Base-by-base conservation (phyloP, 2,888 invertebrate species). In the Conops quadrifasciatus region DNA sequence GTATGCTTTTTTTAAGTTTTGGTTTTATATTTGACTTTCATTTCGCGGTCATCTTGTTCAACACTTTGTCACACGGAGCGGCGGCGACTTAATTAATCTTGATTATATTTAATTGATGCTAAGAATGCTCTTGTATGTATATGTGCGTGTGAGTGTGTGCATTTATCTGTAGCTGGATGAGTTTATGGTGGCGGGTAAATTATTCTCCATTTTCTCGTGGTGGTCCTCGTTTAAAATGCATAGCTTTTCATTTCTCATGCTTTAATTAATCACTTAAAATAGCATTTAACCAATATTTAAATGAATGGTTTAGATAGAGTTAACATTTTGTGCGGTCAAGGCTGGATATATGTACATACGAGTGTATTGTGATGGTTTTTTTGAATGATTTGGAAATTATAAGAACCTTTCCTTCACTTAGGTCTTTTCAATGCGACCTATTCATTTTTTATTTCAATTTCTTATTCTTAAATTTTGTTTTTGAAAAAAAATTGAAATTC, bases 31-130 rank as follows among this genome's bases (percentile, higher is more conserved):
- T 28, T 28, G n/a, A 26, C 15, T 59, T 24, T 63, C 43, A 36
- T 53, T 67, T 24, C 36, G 47, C 45, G 47, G 13, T 64, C 26
- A 26, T 59, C 49, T 64, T 16, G 21, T 36, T 28, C 51, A 58
- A 51, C 68, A 49, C 60, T 63, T 70, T 58, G 63, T 58, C 56
- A 53, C 53, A 51, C 53, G 26, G 24, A 36, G 16, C 19, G 28
- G 43, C 47, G 26, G 36, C 36, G 56, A 30, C 64, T 70, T 64
- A 70, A 70, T 70, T 70, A 70, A 70, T 70, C 47, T 70, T 70
- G 64, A 70, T 70, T 70, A 51, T 58, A 70, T 64, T 70, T 70
- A 70, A 70, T 70, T 70, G 70, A 56, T 47, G 64, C 58, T 64
- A 45, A 70, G 24, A 70, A 58, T 21, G 24, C 59, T 47, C 16